phyloP scores from a whole-genome alignment of 2,888 invertebrate species.

The Drosophila pseudotakahashii region DNA sequence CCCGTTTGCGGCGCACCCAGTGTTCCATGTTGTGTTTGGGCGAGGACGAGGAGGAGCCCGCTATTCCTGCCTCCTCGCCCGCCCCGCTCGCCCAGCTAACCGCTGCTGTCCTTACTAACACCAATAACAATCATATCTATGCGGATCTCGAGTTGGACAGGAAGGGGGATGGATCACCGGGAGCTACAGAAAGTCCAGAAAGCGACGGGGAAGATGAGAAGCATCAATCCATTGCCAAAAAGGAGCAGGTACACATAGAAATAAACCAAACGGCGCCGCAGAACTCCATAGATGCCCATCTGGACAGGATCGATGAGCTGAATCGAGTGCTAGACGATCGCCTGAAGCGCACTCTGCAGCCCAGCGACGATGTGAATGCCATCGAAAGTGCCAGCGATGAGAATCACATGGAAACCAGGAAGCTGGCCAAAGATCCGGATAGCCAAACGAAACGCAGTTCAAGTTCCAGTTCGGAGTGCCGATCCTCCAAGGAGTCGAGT shows the following conservation, averaged over 20 bases:
- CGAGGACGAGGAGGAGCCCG: conserved; percentile 61
- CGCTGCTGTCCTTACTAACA: conserved; percentile 59
- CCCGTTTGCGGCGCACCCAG: conserved; percentile 79
- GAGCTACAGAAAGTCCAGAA: conserved; percentile 37
- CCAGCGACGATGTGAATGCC: conserved; percentile 75
- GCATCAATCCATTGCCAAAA: not conserved
- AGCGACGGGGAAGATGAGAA: conserved; percentile 49
- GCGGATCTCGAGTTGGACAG: conserved; percentile 77
- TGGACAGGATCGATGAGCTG: conserved; percentile 83
- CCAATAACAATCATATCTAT: conserved; percentile 82
- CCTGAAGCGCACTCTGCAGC: conserved; percentile 75
- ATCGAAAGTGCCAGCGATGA: conserved; percentile 68
- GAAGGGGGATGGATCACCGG: conserved; percentile 15
- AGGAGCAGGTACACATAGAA: conserved; percentile 72
- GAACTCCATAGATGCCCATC: conserved; percentile 82
- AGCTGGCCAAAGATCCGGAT: conserved; percentile 34
- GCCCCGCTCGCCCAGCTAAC: conserved; percentile 47
- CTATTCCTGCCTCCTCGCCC: conserved; percentile 24
- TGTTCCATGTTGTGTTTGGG: conserved; percentile 81
- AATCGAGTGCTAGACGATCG: conserved; percentile 83
- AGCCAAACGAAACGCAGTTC: conserved; percentile 75
- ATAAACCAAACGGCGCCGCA: conserved; percentile 71
- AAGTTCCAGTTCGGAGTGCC: conserved; percentile 81
- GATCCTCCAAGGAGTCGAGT: conserved; percentile 59
- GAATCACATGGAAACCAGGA: conserved; percentile 34